phyloP scores from a whole-genome alignment of 2,797 vertebrate species.

The Chelidonichthys spinosus region DNA sequence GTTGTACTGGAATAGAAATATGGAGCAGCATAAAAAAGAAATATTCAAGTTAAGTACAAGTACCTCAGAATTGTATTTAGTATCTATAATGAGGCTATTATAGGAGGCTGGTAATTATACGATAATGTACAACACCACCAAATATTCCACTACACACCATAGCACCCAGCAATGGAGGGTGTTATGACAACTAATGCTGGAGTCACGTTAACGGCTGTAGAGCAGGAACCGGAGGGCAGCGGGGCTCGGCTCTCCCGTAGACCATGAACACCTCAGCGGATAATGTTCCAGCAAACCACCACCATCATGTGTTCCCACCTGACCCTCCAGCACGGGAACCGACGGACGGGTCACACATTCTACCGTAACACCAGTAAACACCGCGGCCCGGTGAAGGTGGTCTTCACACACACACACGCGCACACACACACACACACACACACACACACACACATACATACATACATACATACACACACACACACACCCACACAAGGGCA shows the following conservation, averaged over 20 bases:
- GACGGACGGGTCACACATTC: slow-evolving; percentile 28
- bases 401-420: slow-evolving; percentile 27
- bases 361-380: slow-evolving; percentile 13
- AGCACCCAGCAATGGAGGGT: neutral
- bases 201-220: slow-evolving; percentile 2
- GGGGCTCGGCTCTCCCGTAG: no score
- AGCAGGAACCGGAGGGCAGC: neutral
- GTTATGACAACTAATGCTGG: slow-evolving; percentile 7
- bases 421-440: slow-evolving; percentile 16
- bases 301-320: neutral
- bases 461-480: slow-evolving; percentile 28
- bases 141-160: neutral
- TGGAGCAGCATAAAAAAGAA: neutral
- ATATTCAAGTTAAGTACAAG: neutral
- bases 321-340: neutral
- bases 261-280: slow-evolving; percentile 19
- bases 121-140: neutral
- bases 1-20: neutral
- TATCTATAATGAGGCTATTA: neutral
- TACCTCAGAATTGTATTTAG: neutral
- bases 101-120: no score
- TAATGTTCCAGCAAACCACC: slow-evolving; percentile 11
- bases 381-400: slow-evolving; percentile 24
- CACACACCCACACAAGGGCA: slow-evolving; percentile 2
- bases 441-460: slow-evolving; percentile 17